Base-by-base conservation (phyloP, 2,888 invertebrate genomes). In the Netelia fuscicornis region DNA sequence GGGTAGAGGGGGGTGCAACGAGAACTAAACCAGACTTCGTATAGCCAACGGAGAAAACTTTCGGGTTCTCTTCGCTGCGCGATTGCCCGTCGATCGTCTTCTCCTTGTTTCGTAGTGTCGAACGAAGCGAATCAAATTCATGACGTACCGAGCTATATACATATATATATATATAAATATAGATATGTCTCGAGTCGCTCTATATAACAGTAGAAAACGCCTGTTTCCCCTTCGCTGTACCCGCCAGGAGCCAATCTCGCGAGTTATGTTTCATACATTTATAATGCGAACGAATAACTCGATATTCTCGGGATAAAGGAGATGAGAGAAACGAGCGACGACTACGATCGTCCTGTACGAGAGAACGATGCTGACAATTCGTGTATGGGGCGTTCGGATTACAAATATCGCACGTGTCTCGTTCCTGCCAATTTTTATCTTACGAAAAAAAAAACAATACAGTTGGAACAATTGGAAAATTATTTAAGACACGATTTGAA, bases 181-280 rank as follows among this genome's bases (percentile, higher is more conserved):
- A 37, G 37, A 37, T 37, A 37, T 37, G 37, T 37, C 20, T 42
- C 58, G 23, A 56, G 37, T 37, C 56, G 56, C 37, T 71, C 30
- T 58, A 71, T 56, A 17, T 10, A 62, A 30, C 62, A 13, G n/a
- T 10, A 25, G 17, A 37, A 42, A 42, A 42, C 56, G 30, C n/a
- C 37, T n/a, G n/a, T 13, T 42, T 20, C 8, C 64, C 42, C 37
- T 56, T 56, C 20, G 42, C 37, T 8, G 37, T 37, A 8, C 42
- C 42, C 44, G 17, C 25, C 77, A 42, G 54, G 58, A 83, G 81
- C 81, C 86, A 87, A 88, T 88, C 81, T 81, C 77, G 74, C 77
- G 75, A 84, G 87, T 86, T 87, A 86, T 78, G 78, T 79, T 82
- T 85, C 85, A 85, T 85, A 82, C 85, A 85, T 85, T 85, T 85